phyloP scores from a whole-genome alignment of 2,888 invertebrate genomes.

The Empis livida region DNA sequence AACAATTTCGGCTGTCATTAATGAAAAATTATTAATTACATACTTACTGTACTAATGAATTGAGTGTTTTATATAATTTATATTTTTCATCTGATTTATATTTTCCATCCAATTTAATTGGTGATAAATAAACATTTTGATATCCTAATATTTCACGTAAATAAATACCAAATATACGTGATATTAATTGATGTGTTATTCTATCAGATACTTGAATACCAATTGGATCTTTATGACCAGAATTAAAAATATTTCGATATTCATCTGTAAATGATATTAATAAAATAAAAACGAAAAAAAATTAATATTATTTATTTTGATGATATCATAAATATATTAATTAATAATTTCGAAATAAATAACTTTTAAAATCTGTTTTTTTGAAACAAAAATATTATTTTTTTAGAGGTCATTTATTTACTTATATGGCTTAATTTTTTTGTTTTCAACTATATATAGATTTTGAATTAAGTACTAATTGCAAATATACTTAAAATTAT shows the following conservation, averaged over 20 bases:
- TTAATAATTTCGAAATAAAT: no score
- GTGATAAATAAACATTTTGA: slow-evolving; percentile 34
- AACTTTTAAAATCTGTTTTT: no score
- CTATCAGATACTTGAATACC: slow-evolving; percentile 42
- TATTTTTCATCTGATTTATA: slow-evolving; percentile 5
- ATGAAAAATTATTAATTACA: no score
- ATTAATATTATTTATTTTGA: background rate
- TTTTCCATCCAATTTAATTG: slow-evolving; percentile 12
- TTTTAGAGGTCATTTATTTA: no score
- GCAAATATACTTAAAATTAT: no score
- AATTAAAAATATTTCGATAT: background rate
- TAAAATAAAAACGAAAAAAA: background rate
- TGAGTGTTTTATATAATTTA: slow-evolving; percentile 6
- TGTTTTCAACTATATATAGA: no score
- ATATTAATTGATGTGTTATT: slow-evolving; percentile 42
- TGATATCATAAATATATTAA: no score
- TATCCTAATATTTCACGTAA: slow-evolving; percentile 40
- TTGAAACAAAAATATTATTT: no score
- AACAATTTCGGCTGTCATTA: no score
- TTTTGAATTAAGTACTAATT: no score
- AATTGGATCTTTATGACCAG: slow-evolving; percentile 11
- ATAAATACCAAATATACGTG: slow-evolving; percentile 45
- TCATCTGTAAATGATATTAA: background rate
- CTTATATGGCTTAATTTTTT: no score
- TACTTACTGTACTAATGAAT: slow-evolving; percentile 7